Conservation (phyloP, 2,888 invertebrate species). For the Oxystoma pomonae region DNA sequence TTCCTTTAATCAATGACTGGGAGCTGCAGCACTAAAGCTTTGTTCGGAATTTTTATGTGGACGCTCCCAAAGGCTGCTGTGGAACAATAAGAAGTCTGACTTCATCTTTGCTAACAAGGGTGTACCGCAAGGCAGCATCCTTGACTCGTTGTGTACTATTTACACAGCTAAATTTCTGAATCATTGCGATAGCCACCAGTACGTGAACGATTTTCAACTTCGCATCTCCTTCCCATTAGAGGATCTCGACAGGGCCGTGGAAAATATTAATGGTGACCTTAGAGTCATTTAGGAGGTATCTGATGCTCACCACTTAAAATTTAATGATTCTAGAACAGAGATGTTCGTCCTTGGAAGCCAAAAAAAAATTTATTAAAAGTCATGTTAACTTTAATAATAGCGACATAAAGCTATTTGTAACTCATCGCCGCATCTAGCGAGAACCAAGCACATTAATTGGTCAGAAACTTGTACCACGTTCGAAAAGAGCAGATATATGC, state of each 20-base stretch:
- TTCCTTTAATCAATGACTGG: background rate
- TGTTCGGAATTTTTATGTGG: background rate
- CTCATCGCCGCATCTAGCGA: no score
- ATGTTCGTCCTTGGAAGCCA: background rate
- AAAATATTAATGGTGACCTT: no score
- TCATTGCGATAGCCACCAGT: background rate
- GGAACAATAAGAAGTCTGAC: background rate
- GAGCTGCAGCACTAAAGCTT: background rate
- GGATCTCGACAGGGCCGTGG: background rate
- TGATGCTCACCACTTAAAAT: background rate
- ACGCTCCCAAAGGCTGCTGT: background rate
- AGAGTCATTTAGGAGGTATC: no score
- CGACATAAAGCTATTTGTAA: no score
- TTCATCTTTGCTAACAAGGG: background rate
- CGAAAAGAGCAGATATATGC: no score
- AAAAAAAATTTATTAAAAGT: no score
- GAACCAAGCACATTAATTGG: no score
- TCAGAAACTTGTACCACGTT: no score
- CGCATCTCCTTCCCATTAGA: background rate
- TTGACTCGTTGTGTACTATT: background rate
- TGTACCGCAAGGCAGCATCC: background rate
- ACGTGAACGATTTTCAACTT: background rate
- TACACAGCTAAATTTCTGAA: background rate
- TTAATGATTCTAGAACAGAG: background rate
- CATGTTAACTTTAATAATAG: background rate